A percentile compares a stretch with the other conserved stretches of the same genome.
These are phyloP conservation scores for Ctenosaura bakeri DNA, from an alignment of 2,797 vertebrate genomes.

Conservation along the genomic window DNA sequence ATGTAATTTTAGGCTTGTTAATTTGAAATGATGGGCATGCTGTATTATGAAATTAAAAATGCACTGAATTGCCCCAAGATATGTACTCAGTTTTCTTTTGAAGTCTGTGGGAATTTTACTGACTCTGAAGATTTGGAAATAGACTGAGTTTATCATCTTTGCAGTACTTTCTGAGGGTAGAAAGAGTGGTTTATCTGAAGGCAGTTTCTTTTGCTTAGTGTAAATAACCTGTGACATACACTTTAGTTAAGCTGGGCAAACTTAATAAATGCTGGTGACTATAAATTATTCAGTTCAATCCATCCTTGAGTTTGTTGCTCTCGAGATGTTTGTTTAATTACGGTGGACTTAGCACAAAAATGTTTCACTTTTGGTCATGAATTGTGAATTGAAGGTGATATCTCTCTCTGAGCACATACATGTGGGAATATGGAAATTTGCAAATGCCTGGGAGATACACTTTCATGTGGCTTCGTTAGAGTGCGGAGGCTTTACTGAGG, in stretches of 20 bases:
- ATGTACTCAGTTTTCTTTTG: constrained; percentile 26
- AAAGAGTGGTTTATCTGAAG: constrained; percentile 16
- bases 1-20: constrained; percentile 15
- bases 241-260: background rate
- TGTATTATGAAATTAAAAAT: constrained; percentile 33
- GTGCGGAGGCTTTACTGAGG: background rate
- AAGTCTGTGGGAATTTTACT: constrained; percentile 32
- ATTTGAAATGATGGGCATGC: constrained; percentile 22
- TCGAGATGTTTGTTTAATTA: background rate
- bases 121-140: constrained; percentile 19
- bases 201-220: constrained; percentile 15
- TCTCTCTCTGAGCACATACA: background rate
- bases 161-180: background rate
- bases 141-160: constrained; percentile 6
- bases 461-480: background rate
- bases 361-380: background rate
- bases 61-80: constrained; percentile 25
- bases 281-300: background rate
- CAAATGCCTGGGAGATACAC: background rate
- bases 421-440: background rate
- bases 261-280: background rate
- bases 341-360: background rate
- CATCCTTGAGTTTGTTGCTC: background rate
- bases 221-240: background rate
- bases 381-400: background rate